phyloP scores from a whole-genome alignment of 23 tunicate species.

The Styela plicata region DNA sequence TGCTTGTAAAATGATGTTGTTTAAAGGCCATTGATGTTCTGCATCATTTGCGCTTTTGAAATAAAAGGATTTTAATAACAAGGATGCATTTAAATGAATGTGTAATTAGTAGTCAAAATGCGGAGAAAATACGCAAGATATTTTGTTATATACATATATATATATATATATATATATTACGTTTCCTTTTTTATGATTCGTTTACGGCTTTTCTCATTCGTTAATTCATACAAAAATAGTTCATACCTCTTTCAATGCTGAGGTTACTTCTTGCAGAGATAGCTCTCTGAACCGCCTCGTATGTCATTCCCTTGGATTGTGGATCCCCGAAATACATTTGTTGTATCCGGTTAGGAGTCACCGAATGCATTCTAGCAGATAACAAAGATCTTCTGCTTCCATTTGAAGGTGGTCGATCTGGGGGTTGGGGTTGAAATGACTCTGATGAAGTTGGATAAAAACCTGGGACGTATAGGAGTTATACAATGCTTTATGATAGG shows the following conservation, averaged over 20 bases:
- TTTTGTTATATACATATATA: too few relatives aligned
- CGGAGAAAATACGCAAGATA: too few relatives aligned
- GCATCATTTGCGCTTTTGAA: not conserved
- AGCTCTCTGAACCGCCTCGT: conserved; percentile 71
- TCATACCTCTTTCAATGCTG: conserved; percentile 55
- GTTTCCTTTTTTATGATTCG: too few relatives aligned
- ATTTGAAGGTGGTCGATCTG: conserved; percentile 10
- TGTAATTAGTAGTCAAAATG: too few relatives aligned
- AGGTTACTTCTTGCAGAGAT: conserved; percentile 61
- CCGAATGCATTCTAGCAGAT: conserved; percentile 10
- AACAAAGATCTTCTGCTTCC: conserved; percentile 3
- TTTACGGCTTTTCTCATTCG: too few relatives aligned
- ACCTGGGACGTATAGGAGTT: not conserved
- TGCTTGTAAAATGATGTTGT: not conserved
- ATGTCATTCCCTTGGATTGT: conserved; percentile 41
- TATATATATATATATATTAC: too few relatives aligned
- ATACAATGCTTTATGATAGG: too few relatives aligned
- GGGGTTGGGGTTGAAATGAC: conserved; percentile 15
- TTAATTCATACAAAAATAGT: not conserved
- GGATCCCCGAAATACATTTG: conserved; percentile 1
- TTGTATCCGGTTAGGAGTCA: conserved; percentile 18
- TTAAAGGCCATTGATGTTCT: not conserved
- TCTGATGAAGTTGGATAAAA: not conserved
- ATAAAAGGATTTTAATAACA: too few relatives aligned
- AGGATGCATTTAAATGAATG: too few relatives aligned